A percentile compares a stretch with the other conserved stretches of the same genome.
Conservation (phyloP, 2,888 invertebrate species). For the Folsomia manolachei region DNA sequence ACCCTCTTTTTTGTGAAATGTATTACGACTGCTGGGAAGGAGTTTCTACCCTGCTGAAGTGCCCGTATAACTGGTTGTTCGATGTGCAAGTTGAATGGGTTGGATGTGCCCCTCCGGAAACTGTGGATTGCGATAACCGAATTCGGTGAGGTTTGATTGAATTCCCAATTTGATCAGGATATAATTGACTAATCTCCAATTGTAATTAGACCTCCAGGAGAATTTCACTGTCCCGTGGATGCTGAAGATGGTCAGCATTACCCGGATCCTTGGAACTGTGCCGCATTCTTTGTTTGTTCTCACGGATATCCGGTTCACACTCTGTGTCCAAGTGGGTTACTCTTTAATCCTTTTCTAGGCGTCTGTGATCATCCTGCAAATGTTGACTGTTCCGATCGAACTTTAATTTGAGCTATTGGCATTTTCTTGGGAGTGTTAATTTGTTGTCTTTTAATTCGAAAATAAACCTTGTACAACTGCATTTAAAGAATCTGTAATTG, state of each 20-base stretch:
- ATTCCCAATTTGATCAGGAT: too few species aligned
- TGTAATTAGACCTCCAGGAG: too few species aligned
- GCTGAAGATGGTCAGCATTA: neutral
- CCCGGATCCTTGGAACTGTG: constrained; percentile 1
- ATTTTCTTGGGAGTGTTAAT: too few species aligned
- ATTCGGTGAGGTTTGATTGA: too few species aligned
- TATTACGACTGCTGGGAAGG: constrained; percentile 15
- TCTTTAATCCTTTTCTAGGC: neutral
- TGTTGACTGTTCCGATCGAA: constrained; percentile 13
- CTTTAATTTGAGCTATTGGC: too few species aligned
- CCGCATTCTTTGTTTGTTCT: neutral
- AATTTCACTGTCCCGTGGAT: neutral
- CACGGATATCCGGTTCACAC: neutral
- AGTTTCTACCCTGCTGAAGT: neutral
- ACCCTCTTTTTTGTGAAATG: constrained; percentile 4
- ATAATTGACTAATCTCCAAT: too few species aligned
- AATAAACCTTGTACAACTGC: too few species aligned
- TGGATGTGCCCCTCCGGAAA: neutral
- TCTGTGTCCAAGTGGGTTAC: constrained; percentile 1
- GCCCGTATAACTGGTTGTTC: neutral
- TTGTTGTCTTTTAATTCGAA: too few species aligned
- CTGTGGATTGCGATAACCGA: constrained; percentile 1
- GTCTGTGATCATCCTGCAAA: constrained; percentile 12
- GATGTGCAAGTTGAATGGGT: neutral
- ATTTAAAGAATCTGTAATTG: too few species aligned